Conservation (phyloP, 2,113 vertebrate species). For the Ploceus nigricollis region DNA sequence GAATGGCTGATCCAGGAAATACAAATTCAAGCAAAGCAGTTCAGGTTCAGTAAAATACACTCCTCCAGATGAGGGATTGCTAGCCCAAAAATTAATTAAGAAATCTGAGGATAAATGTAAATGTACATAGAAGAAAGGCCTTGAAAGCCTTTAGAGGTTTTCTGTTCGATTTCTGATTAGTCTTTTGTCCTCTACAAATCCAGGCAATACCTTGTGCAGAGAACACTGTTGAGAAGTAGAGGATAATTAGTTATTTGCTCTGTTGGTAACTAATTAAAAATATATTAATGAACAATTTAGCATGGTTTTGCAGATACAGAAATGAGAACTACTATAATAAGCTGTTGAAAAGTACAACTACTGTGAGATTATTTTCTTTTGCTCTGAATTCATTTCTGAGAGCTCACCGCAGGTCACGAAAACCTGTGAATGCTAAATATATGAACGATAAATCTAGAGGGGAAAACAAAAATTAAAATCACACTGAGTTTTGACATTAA, state of each 20-base stretch:
- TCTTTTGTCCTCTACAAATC: constrained; percentile 63
- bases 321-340: constrained; percentile 31
- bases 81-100: constrained; percentile 54
- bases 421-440: not conserved
- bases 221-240: not conserved
- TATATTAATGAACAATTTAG: constrained; percentile 56
- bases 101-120: constrained; percentile 51
- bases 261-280: constrained; percentile 43
- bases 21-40: constrained; percentile 17
- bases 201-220: constrained; percentile 39
- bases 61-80: not conserved
- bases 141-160: not conserved
- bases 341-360: constrained; percentile 26
- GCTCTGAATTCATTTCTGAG: constrained; percentile 34
- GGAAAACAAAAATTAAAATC: not conserved
- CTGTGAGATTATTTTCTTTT: constrained; percentile 39
- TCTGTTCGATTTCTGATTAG: not conserved
- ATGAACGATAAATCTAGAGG: not conserved
- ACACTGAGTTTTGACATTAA: not conserved
- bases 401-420: not conserved
- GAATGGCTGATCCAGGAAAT: constrained; percentile 37
- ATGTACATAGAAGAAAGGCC: not conserved
- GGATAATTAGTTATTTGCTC: constrained; percentile 41
- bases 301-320: constrained; percentile 21
- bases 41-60: constrained; percentile 24